A percentile compares a stretch with the other conserved stretches of the same genome.
Conservation (phyloP, 1,140 invertebrate genomes). For the Ceratosolen fusciceps region DNA sequence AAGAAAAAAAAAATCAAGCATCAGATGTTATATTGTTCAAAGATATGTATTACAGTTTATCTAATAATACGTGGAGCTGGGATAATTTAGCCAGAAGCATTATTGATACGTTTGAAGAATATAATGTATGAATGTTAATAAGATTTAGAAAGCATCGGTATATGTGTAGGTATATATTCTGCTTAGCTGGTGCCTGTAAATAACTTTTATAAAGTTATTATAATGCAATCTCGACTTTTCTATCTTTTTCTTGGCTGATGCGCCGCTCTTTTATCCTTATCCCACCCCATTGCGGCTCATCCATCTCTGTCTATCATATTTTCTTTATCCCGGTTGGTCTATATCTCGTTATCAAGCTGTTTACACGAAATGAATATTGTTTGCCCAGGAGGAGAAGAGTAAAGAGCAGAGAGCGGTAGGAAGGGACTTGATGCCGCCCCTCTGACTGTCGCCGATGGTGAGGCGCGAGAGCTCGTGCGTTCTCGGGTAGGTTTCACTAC, state of each 20-base stretch:
- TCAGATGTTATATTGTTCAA: too few relatives aligned
- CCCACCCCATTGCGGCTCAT: conserved; percentile 42
- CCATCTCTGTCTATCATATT: background rate
- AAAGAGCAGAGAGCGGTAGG: conserved; percentile 18
- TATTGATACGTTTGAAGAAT: too few relatives aligned
- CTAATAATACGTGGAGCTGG: too few relatives aligned
- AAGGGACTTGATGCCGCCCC: conserved; percentile 1
- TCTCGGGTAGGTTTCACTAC: conserved; percentile 1
- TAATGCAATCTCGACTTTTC: background rate
- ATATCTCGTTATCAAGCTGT: conserved; percentile 57
- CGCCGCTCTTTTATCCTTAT: conserved; percentile 44
- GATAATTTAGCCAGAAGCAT: too few relatives aligned
- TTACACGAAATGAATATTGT: conserved; percentile 61
- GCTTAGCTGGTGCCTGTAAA: too few relatives aligned
- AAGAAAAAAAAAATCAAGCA: too few relatives aligned
- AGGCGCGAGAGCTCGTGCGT: conserved; percentile 29
- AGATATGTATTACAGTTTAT: too few relatives aligned
- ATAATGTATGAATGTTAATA: too few relatives aligned
- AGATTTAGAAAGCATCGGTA: too few relatives aligned
- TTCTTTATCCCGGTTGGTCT: conserved; percentile 2
- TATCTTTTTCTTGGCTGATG: background rate
- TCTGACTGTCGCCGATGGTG: background rate
- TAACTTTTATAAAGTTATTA: too few relatives aligned
- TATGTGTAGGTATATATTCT: too few relatives aligned
- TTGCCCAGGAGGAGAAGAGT: conserved; percentile 50